Base-by-base conservation (phyloP, 2,888 invertebrate species). In the Nebria brevicollis region DNA sequence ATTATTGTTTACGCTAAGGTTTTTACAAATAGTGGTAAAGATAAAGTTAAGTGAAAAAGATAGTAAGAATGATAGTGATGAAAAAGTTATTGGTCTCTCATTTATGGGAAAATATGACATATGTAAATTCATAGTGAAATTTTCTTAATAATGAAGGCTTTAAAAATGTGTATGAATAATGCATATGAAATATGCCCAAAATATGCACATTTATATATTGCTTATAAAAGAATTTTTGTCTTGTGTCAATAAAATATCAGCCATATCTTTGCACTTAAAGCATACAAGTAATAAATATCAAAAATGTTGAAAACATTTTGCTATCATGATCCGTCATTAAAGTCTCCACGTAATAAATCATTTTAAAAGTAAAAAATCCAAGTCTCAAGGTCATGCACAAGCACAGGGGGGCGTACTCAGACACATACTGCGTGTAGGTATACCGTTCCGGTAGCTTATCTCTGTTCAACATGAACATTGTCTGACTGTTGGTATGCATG, bases 281-380 rank as follows among this genome's bases (percentile, higher is more conserved):
- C n/a, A 15, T 25, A 70, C 25, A 5, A 26, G 70, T 70, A 11
- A 70, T 34, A 25, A 70, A 70, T 15, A 41, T 70, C 25, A 77
- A 77, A 68, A 72, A 64, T 34, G 65, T 77, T 34, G 72, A 73
- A 72, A 41, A 65, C 41, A 10, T 74, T 65, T 72, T 26, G 34
- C 64, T 78, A n/a, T 79, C 43, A n/a, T 79, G 68, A 74, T 79
- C 75, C 75, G 74, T 79, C 68, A 79, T 79, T 79, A 73, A 79
- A 74, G 25, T 79, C 79, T 75, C 68, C 26, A 42, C 54, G 77
- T 79, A 66, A 79, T 79, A 79, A 79, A 79, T 79, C 79, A 79
- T 79, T 79, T 79, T 43, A 75, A 79, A 74, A 74, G 78, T 65
- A 73, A 66, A 66, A 79, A 66, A 79, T 74, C 54, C 68, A 66